Base-by-base conservation (phyloP, 2,797 vertebrate genomes). In the Meriones psammophilus region DNA sequence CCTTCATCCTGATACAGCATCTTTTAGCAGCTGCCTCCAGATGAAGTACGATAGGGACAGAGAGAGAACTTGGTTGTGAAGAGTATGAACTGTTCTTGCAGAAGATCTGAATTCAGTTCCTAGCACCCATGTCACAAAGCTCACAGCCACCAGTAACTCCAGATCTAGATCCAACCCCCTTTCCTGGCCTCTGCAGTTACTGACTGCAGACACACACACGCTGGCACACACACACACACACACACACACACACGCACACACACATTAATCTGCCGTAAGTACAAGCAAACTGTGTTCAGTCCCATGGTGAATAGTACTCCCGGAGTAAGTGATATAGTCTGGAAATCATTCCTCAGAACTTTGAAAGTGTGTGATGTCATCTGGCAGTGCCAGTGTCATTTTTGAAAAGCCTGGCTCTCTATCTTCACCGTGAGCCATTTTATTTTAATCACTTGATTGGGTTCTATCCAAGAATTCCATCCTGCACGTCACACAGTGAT, bases 321-420 rank as follows among this genome's bases (percentile, higher is more conserved):
- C 17, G 28, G 64, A 26, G 24, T 9, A 30, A 79, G 87, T 22
- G 17, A 58, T 86, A 20, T 8, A 8, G 28, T 13, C 14, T 39
- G 28, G 64, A 81, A 36, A 68, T 74, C 54, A 77, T 77, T 88
- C 68, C 56, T 71, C 94, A 66, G 77, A 88, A 88, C 66, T 64
- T 33, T 46, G 24, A 91, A 64, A 17, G 68, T 78, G 24, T 68
- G 39, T 26, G 39, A 15, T 26, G 73, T 42, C 36, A 39, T 50
- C 62, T 39, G 73, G 66, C 58, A 73, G 66, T 46, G 46, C 36
- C 62, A 46, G 36, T 20, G n/a, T 42, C 76, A 39, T 42, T 60
- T 77, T 88, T 50, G 78, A 68, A 88, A 95, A 88, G 39, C 85
- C 66, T 88, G 58, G 36, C 46, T 42, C 24, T 33, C 56, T 62